These are phyloP conservation scores for Aldrovandia affinis DNA, from an alignment of 2,797 vertebrate species.

Conservation along the genomic window DNA sequence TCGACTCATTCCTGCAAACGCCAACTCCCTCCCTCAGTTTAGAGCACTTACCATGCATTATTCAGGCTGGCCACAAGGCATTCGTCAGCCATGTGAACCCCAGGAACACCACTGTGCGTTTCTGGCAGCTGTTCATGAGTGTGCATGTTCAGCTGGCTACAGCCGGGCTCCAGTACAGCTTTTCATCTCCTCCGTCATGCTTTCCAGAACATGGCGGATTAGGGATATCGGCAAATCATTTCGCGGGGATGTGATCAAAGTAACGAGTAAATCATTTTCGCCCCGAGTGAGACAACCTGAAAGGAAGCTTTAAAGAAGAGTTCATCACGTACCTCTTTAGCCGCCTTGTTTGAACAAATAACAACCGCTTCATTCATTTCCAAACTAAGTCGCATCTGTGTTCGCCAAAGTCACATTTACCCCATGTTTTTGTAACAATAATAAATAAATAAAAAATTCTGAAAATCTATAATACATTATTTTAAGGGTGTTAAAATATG, in stretches of 20 bases:
- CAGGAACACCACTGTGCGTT: slow-evolving; percentile 38
- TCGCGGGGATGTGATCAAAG: slow-evolving; percentile 32
- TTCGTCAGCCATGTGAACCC: slow-evolving; percentile 45
- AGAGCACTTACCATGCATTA: slow-evolving; percentile 65
- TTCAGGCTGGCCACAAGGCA: slow-evolving; percentile 59
- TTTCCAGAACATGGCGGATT: slow-evolving; percentile 39
- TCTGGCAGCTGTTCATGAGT: slow-evolving; percentile 45
- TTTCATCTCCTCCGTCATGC: slow-evolving; percentile 27
- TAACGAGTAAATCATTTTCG: slow-evolving; percentile 36
- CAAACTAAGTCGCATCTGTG: background rate
- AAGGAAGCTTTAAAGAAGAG: slow-evolving; percentile 48
- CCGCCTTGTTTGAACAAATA: background rate
- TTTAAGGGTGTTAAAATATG: background rate
- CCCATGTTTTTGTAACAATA: background rate
- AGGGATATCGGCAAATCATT: slow-evolving; percentile 23
- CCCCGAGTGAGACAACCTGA: slow-evolving; percentile 35
- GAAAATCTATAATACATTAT: background rate
- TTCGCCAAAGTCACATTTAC: background rate
- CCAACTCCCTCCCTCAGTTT: slow-evolving; percentile 53
- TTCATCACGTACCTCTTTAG: background rate
- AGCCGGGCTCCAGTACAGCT: background rate
- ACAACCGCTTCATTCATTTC: slow-evolving; percentile 2
- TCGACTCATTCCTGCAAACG: slow-evolving; percentile 42
- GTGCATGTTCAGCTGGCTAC: background rate
- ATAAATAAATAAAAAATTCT: background rate